Evolutionary conservation across 2,113 vertebrate species (phyloP).

Genomic region (Dissostichus mawsoni): DNA sequence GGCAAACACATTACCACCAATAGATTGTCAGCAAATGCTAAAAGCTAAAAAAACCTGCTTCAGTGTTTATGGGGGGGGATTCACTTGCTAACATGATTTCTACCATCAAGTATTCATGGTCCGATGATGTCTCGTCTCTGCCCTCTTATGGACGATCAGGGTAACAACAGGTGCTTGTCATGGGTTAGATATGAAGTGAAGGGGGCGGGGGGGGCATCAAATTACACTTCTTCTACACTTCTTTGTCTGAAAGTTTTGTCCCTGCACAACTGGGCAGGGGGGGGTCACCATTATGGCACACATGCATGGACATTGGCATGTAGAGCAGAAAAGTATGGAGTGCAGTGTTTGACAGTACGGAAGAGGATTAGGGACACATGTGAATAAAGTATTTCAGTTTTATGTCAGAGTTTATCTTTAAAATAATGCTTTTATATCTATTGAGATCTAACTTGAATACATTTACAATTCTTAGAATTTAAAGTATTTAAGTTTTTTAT

Average conservation of each 20-base stretch:
- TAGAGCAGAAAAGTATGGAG: slow-evolving; percentile 9
- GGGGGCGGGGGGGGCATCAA: not conserved
- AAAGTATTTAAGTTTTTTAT: too few relatives aligned
- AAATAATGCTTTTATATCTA: too few relatives aligned
- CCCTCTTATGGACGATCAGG: slow-evolving; percentile 41
- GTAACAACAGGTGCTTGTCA: slow-evolving; percentile 34
- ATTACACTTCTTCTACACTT: not conserved
- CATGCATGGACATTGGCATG: slow-evolving; percentile 48
- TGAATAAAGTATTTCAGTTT: too few relatives aligned
- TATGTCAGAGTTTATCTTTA: too few relatives aligned
- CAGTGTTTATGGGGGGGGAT: not conserved
- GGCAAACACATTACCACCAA: not conserved
- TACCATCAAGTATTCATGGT: slow-evolving; percentile 12
- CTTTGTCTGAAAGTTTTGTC: slow-evolving; percentile 12
- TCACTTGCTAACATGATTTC: not conserved
- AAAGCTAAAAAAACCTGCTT: slow-evolving; percentile 13
- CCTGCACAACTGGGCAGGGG: slow-evolving; percentile 8
- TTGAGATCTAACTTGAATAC: too few relatives aligned
- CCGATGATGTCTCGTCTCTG: not conserved
- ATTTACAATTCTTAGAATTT: too few relatives aligned
- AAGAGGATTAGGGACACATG: too few relatives aligned
- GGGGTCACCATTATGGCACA: slow-evolving; percentile 73
- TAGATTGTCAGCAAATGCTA: slow-evolving; percentile 60
- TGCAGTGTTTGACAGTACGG: slow-evolving; percentile 13
- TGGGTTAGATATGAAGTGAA: slow-evolving; percentile 29